These are phyloP conservation scores for Leptinotarsa rubiginosa DNA, from an alignment of 2,888 invertebrate genomes.

Conservation along the genomic window DNA sequence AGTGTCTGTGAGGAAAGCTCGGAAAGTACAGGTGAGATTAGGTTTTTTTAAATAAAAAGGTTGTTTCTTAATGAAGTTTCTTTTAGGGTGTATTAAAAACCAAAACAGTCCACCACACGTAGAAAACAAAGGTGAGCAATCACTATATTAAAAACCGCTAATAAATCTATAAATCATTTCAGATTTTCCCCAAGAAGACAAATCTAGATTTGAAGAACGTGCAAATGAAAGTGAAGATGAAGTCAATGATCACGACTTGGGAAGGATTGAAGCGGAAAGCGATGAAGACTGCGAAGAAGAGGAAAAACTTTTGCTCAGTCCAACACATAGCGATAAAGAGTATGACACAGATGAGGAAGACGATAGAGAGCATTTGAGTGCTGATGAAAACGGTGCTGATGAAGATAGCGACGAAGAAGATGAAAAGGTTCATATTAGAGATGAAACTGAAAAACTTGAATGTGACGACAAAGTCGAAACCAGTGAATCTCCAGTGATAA, in stretches of 20 bases:
- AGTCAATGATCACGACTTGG: slow-evolving; percentile 8
- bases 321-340: slow-evolving; percentile 35
- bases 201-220: not conserved
- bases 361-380: slow-evolving; percentile 27
- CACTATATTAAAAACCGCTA: not conserved
- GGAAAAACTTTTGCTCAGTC: slow-evolving; percentile 36
- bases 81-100: too few relatives aligned
- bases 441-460: not conserved
- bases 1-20: slow-evolving; percentile 17
- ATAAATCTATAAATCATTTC: slow-evolving; percentile 4
- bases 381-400: slow-evolving; percentile 32
- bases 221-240: slow-evolving; percentile 17
- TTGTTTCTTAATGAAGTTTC: too few relatives aligned
- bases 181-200: not conserved
- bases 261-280: slow-evolving; percentile 37
- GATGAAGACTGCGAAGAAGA: slow-evolving; percentile 39
- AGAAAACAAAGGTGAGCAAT: not conserved
- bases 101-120: not conserved
- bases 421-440: not conserved
- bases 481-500: not conserved
- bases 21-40: slow-evolving; percentile 31
- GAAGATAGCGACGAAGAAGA: slow-evolving; percentile 14
- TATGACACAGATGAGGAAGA: slow-evolving; percentile 38
- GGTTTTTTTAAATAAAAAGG: not conserved
- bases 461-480: not conserved